phyloP scores from a whole-genome alignment of 1,140 invertebrate genomes.

The Latrodectus geometricus region DNA sequence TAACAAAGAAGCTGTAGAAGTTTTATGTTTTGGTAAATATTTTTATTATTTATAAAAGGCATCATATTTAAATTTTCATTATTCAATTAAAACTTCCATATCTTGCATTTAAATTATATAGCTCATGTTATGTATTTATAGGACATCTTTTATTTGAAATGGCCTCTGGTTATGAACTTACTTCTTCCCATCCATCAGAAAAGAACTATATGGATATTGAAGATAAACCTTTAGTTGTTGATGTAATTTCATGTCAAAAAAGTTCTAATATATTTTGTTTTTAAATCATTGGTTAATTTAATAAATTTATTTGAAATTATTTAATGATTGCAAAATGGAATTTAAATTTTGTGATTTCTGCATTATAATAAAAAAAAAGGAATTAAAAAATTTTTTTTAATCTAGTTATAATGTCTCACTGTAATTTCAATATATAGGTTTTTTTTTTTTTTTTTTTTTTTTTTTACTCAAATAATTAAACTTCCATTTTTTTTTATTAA shows the following conservation, averaged over 20 bases:
- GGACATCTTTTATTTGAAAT: conserved; percentile 90
- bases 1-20: conserved; percentile 77
- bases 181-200: conserved; percentile 78
- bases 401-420: no score
- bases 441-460: no score
- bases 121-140: conserved; percentile 66
- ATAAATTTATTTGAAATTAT: no score
- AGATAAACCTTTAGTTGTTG: conserved; percentile 79
- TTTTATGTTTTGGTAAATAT: conserved; percentile 78
- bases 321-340: no score
- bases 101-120: not conserved
- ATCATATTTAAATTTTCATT: not conserved
- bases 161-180: conserved; percentile 85
- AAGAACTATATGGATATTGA: conserved; percentile 80
- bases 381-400: no score
- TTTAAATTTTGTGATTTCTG: no score
- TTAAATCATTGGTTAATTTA: no score
- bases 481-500: no score
- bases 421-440: no score
- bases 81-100: not conserved
- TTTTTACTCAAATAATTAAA: no score
- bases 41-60: not conserved
- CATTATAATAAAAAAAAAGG: no score
- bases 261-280: no score
- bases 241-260: conserved; percentile 25